Percentiles rank a stretch among this genome's conserved stretches.
phyloP scores from a whole-genome alignment of 1,140 invertebrate species.

The Ips nitidus region DNA sequence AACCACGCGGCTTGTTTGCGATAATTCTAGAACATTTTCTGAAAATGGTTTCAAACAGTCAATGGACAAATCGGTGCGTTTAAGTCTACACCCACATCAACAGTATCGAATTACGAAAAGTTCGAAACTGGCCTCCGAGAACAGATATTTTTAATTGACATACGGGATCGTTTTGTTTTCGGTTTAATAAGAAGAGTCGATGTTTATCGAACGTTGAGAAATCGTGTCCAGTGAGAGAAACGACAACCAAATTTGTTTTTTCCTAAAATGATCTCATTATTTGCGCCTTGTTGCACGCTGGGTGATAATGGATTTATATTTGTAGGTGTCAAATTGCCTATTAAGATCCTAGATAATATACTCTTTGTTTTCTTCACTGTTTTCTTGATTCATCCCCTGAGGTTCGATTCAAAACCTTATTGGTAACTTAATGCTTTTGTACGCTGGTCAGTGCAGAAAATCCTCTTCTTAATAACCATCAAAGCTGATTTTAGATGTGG shows the following conservation, averaged over 20 bases:
- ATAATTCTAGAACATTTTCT: no score
- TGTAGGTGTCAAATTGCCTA: slow-evolving; percentile 30
- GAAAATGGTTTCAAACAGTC: no score
- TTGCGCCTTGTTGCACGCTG: background rate
- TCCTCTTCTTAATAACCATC: no score
- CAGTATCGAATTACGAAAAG: slow-evolving; percentile 12
- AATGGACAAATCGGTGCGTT: no score
- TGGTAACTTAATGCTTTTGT: no score
- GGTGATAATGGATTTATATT: slow-evolving; percentile 25
- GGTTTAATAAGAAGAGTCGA: slow-evolving; percentile 1
- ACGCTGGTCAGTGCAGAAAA: no score
- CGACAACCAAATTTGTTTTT: slow-evolving; percentile 29
- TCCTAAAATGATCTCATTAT: slow-evolving; percentile 22
- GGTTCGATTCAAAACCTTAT: no score
- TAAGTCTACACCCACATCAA: background rate
- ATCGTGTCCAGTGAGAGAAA: slow-evolving; percentile 24
- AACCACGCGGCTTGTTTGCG: no score
- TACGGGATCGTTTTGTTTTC: slow-evolving; percentile 18
- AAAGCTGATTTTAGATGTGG: no score
- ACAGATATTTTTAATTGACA: slow-evolving; percentile 19
- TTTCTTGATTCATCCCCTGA: no score
- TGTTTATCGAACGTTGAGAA: slow-evolving; percentile 22
- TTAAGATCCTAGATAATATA: slow-evolving; percentile 22
- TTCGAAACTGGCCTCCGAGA: background rate
- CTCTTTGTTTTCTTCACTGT: no score